Conservation (phyloP, 2,888 invertebrate genomes). For the Platerodrilus igneus region DNA sequence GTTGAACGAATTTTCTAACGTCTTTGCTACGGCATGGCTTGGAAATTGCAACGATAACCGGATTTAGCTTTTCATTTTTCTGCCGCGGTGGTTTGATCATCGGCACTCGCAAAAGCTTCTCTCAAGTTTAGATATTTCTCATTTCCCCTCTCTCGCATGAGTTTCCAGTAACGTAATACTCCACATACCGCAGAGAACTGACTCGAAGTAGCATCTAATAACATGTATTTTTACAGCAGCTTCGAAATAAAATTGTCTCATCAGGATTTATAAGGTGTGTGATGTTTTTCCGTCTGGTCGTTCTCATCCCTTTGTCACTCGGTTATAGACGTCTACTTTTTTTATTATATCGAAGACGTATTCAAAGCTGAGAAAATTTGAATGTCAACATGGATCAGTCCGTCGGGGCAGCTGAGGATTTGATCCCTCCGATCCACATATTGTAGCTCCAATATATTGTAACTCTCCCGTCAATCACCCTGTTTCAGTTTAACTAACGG, state of each 20-base stretch:
- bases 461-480: constrained; percentile 16
- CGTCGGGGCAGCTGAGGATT: constrained; percentile 37
- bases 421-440: constrained; percentile 33
- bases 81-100: constrained; percentile 50
- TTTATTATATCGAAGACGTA: constrained; percentile 42
- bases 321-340: constrained; percentile 25
- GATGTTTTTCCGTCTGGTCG: constrained; percentile 31
- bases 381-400: constrained; percentile 50
- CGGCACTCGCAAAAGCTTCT: constrained; percentile 34
- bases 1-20: constrained; percentile 24
- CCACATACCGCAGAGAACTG: constrained; percentile 28
- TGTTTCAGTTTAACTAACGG: constrained; percentile 20
- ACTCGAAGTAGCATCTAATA: no score
- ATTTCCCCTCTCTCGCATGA: constrained; percentile 38
- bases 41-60: constrained; percentile 53
- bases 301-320: constrained; percentile 31
- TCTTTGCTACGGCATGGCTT: constrained; percentile 32
- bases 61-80: constrained; percentile 54
- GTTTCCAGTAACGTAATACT: constrained; percentile 32
- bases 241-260: constrained; percentile 36
- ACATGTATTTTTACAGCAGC: constrained; percentile 34
- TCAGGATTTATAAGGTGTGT: constrained; percentile 34
- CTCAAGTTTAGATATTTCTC: constrained; percentile 43
- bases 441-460: constrained; percentile 19
- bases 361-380: constrained; percentile 48